A percentile compares a stretch with the other conserved stretches of the same genome.
Evolutionary conservation across 2,113 vertebrate species (phyloP).

Genomic region (Cottus gobio): DNA sequence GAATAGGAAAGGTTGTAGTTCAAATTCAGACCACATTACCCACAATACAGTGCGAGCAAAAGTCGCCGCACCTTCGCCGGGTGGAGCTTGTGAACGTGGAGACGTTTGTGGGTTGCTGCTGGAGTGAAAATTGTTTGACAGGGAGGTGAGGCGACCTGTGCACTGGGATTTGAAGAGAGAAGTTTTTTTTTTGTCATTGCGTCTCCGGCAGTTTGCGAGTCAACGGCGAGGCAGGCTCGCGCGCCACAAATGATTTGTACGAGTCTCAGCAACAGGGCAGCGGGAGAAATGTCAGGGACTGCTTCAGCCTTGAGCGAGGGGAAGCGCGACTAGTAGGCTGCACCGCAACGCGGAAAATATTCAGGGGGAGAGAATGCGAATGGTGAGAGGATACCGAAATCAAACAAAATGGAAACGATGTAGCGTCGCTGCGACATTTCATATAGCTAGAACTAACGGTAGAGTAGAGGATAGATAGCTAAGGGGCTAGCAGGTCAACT

Average conservation of each 20-base stretch:
- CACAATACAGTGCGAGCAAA: conserved; percentile 53
- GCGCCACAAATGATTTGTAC: conserved; percentile 51
- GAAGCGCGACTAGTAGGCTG: conserved; percentile 68
- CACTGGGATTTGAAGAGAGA: conserved; percentile 21
- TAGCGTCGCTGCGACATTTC: conserved; percentile 79
- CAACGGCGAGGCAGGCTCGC: conserved; percentile 7
- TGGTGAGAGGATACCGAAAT: conserved; percentile 74
- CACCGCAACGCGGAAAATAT: conserved; percentile 80
- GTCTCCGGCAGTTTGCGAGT: conserved; percentile 29
- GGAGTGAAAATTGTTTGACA: conserved; percentile 78
- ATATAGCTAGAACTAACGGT: conserved; percentile 73
- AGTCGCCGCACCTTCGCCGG: conserved; percentile 72
- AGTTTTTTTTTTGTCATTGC: conserved; percentile 44
- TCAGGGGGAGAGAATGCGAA: conserved; percentile 79
- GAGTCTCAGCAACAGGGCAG: conserved; percentile 82
- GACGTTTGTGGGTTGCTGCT: conserved; percentile 42
- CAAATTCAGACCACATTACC: conserved; percentile 73
- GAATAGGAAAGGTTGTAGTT: conserved; percentile 15
- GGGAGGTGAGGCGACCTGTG: conserved; percentile 57
- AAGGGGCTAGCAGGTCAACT: conserved; percentile 72
- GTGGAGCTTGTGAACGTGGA: conserved; percentile 80
- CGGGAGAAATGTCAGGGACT: conserved; percentile 74
- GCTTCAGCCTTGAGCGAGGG: conserved; percentile 53
- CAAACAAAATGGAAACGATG: conserved; percentile 80
- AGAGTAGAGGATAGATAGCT: conserved; percentile 80